Base-by-base conservation (phyloP, 2,113 vertebrate genomes). In the Muntiacus reevesi region DNA sequence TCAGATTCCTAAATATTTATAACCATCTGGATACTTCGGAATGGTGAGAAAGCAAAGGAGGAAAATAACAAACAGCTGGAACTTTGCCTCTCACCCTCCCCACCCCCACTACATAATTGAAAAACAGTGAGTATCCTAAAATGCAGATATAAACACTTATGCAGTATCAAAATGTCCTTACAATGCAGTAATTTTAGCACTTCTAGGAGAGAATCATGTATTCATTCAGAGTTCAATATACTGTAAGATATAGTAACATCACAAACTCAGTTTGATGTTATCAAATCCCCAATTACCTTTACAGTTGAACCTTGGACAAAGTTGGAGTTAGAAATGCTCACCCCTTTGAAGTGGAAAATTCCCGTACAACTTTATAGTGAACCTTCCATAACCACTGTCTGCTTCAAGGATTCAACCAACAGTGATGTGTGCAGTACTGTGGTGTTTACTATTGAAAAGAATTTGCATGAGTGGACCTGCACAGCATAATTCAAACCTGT, bases 1-100 rank as follows among this genome's bases (percentile, higher is more conserved):
- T 97, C 91, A 79, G 82, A 97, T 96, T 91, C 15, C 94, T 97
- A 97, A 97, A 97, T 97, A 97, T 98, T 96, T 98, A 98, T 97
- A 93, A 97, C 93, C 94, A 94, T 98, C 96, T 97, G 94, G 89
- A 55, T 89, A 92, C 21, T 43, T 85, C 10, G 59, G 60, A 96
- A 82, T 96, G 36, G 94, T n/a, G 50, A 95, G 64, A 95, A 94
- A 94, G 52, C 74, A 89, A 96, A 97, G 33, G 52, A 92, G 54
- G 50, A 91, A n/a, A n/a, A 94, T 82, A 91, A 62, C 30, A 95
- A 97, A 97, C 79, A 96, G 47, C 96, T 97, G 88, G 28, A 86
- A 88, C 25, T 52, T 82, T 64, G 25, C 59, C 40, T 62, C 17
- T 4, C 25, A 52, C 57, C 45, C 25, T 16, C 6, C 30, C 8